A percentile compares a stretch with the other conserved stretches of the same genome.
Conservation (phyloP, 2,888 invertebrate species). For the Coleophora flavipennella region DNA sequence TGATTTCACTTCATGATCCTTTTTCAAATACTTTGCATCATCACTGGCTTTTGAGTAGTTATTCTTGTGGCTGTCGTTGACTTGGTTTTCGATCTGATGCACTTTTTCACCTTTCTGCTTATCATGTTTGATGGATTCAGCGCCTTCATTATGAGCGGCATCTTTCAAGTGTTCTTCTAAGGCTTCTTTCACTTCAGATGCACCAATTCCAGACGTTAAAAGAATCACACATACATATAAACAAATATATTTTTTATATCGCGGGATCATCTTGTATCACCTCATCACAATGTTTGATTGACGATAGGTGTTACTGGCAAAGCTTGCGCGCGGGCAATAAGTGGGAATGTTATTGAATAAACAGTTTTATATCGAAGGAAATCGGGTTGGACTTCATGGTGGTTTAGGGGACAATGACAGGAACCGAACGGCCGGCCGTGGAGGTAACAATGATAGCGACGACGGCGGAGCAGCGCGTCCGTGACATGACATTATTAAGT, state of each 20-base stretch:
- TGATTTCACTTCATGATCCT: slow-evolving; percentile 58
- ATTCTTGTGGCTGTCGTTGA: slow-evolving; percentile 56
- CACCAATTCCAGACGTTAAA: slow-evolving; percentile 32
- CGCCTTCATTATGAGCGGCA: slow-evolving; percentile 50
- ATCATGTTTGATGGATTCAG: slow-evolving; percentile 52
- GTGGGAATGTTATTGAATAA: slow-evolving; percentile 34
- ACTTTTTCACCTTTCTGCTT: slow-evolving; percentile 61
- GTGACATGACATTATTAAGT: slow-evolving; percentile 53
- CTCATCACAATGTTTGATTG: slow-evolving; percentile 30
- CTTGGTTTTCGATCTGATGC: slow-evolving; percentile 52
- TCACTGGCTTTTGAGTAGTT: slow-evolving; percentile 60
- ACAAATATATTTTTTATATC: slow-evolving; percentile 31
- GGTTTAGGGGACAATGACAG: slow-evolving; percentile 64
- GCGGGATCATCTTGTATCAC: slow-evolving; percentile 58
- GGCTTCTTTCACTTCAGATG: slow-evolving; percentile 55
- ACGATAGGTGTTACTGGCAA: slow-evolving; percentile 25
- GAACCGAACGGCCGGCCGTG: slow-evolving; percentile 47
- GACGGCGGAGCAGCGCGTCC: slow-evolving; percentile 35
- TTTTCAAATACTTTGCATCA: slow-evolving; percentile 59
- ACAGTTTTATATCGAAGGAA: slow-evolving; percentile 59
- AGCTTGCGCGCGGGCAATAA: slow-evolving; percentile 36
- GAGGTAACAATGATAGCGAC: slow-evolving; percentile 46
- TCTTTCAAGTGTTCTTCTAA: slow-evolving; percentile 65
- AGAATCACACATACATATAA: slow-evolving; percentile 35
- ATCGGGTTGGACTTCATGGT: slow-evolving; percentile 60